A percentile compares a stretch with the other conserved stretches of the same genome.
Evolutionary conservation across 1,140 invertebrate genomes (phyloP).

Genomic region (Sycophila sp.): DNA sequence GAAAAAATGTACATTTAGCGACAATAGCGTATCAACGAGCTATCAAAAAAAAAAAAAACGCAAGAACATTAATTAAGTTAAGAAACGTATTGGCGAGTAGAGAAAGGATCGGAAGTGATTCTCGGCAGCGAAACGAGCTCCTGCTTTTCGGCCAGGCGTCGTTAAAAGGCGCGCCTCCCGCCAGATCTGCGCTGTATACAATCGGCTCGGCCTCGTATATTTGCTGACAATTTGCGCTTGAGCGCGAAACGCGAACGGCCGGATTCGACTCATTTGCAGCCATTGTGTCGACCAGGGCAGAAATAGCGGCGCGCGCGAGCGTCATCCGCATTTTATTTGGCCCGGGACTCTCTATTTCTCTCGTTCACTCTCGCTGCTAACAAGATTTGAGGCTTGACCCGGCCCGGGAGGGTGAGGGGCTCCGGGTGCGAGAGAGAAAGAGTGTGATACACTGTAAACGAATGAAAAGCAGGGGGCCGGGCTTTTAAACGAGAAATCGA

Average conservation of each 20-base stretch:
- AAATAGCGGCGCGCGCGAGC: not conserved
- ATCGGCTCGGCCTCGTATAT: slow-evolving; percentile 51
- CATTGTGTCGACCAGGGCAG: slow-evolving; percentile 42
- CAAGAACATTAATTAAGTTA: slow-evolving; percentile 15
- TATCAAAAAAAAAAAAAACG: too few species aligned
- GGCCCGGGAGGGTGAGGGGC: too few species aligned
- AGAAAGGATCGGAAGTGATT: too few species aligned
- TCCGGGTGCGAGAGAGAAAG: not conserved
- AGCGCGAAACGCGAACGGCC: slow-evolving; percentile 29
- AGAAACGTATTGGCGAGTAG: too few species aligned
- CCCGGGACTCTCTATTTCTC: too few species aligned
- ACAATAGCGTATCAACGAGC: too few species aligned
- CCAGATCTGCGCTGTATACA: not conserved
- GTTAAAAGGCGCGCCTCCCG: slow-evolving; percentile 52
- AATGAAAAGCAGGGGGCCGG: slow-evolving; percentile 11
- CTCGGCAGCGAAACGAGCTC: too few species aligned
- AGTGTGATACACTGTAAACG: slow-evolving; percentile 20
- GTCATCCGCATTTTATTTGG: slow-evolving; percentile 34
- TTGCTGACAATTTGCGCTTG: slow-evolving; percentile 53
- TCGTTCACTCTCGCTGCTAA: slow-evolving; percentile 19
- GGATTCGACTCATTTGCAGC: slow-evolving; percentile 47
- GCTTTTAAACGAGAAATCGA: slow-evolving; percentile 18
- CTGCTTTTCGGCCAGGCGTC: too few species aligned
- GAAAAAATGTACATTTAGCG: too few species aligned
- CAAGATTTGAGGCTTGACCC: too few species aligned